Base-by-base conservation (phyloP, 2,888 invertebrate genomes). In the Diarsia mendica region DNA sequence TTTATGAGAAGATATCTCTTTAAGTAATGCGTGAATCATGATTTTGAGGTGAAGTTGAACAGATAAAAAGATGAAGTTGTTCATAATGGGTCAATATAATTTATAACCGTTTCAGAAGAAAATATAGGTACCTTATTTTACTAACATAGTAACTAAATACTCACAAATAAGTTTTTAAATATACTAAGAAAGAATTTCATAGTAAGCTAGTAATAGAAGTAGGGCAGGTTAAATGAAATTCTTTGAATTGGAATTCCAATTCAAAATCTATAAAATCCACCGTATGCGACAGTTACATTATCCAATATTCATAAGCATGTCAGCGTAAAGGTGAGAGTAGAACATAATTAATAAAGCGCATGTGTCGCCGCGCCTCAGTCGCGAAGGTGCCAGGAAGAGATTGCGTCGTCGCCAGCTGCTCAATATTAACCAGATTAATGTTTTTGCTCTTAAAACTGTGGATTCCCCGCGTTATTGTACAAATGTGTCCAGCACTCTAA, bases 351-450 rank as follows among this genome's bases (percentile, higher is more conserved):
- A 83, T 83, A 88, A 80, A 81, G 78, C 70, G 75, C 82, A 87
- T 88, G 84, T 87, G 88, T 79, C 86, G 83, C 82, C 82, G 66
- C 74, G 66, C 60, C 77, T 68, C 72, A 70, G 80, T 81, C 84
- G 79, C 49, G 82, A 69, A 86, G 79, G 78, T 83, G 83, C 82
- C 81, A 83, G 87, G 82, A 84, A 82, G 80, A 77, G 83, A 86
- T 80, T 85, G 76, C 80, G 85, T 88, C 86, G 82, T 44, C 77
- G 82, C 77, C 88, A 89, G 87, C 85, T 88, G 88, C 87, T 77
- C 73, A 58, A 82, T 83, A 85, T 86, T 68, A 85, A 82, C 83
- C 67, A 88, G 84, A 89, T 88, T 87, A 88, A 89, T 88, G 88
- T 85, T 84, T 87, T 85, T 82, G 77, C 72, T 77, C 70, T 76